These are phyloP conservation scores for Episyrphus balteatus DNA, from an alignment of 1,140 invertebrate species.

Conservation along the genomic window DNA sequence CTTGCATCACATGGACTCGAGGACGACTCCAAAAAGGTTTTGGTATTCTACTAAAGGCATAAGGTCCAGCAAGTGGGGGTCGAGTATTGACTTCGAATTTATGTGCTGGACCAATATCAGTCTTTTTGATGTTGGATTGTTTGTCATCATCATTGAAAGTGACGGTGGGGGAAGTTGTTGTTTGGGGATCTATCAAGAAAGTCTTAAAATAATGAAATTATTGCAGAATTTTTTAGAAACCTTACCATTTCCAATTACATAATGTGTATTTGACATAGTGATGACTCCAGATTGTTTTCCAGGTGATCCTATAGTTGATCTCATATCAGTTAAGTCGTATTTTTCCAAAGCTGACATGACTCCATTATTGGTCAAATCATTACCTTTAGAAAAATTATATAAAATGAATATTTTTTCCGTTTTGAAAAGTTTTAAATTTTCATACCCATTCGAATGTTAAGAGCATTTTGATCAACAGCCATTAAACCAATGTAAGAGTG, in stretches of 20 bases:
- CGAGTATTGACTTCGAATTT: conserved; percentile 51
- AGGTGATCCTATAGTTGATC: conserved; percentile 26
- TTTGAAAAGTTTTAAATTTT: neutral
- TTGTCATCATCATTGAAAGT: conserved; percentile 20
- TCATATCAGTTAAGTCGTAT: conserved; percentile 35
- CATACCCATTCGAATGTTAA: conserved; percentile 55
- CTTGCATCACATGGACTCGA: conserved; percentile 62
- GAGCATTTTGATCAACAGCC: conserved; percentile 78
- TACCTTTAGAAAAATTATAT: conserved; percentile 5
- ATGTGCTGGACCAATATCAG: conserved; percentile 34
- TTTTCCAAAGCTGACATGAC: conserved; percentile 35
- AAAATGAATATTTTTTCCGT: neutral
- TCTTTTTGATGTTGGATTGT: conserved; percentile 28
- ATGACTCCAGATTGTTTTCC: conserved; percentile 33
- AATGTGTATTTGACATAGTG: conserved; percentile 31
- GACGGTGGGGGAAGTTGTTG: conserved; percentile 11
- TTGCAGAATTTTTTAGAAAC: neutral
- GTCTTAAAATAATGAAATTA: neutral
- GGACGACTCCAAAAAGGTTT: conserved; percentile 66
- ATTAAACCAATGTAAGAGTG: conserved; percentile 78
- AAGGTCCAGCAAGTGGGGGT: conserved; percentile 74
- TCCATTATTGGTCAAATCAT: conserved; percentile 25
- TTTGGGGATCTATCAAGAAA: conserved; percentile 16
- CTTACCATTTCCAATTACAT: conserved; percentile 24
- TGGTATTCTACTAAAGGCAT: conserved; percentile 79